Base-by-base conservation (phyloP, 2,888 invertebrate genomes). In the Hydrotaea diabolus region DNA sequence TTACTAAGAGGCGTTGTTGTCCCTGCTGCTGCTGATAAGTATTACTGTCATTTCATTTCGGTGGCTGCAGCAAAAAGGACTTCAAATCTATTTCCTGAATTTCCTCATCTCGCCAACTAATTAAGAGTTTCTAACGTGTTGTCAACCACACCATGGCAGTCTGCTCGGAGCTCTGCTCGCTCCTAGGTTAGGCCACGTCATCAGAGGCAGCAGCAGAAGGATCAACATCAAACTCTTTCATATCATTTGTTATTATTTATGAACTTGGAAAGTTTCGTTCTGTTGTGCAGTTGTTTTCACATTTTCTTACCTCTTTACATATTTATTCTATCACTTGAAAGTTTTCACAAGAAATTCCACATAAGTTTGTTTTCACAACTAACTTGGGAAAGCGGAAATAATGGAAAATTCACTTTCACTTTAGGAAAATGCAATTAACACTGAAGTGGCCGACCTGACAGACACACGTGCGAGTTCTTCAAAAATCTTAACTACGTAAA, bases 71-170 rank as follows among this genome's bases (percentile, higher is more conserved):
- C 8, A 19, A 39, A n/a, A 72, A 75, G 72, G 11, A 23, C 81
- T 64, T 36, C 11, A 17, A 64, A 66, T 75, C 64, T 49, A 21
- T 77, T 43, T 84, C 64, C 57, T 83, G 73, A 77, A 73, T 73
- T 80, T 66, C 17, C 77, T 73, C 17, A 8, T 78, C 55, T 80
- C 64, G 71, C 43, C 64, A 78, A 75, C 75, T 77, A 75, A 80
- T 71, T 80, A 26, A 43, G 69, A 69, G 46, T 46, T 46, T 11
- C 69, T 72, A 75, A 84, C 71, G 74, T 77, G 53, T 80, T 83
- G 83, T 80, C 83, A 79, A 77, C 80, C 77, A 73, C 73, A 74
- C 19, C 66, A 69, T 39, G 39, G 39, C 39, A 3, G 39, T 11
- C 3, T 39, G 36, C 5, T 36, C 3, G 36, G 5, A 36, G 8